Evolutionary conservation across 2,113 vertebrate species (phyloP).

Genomic region (Psilopogon haemacephalus): DNA sequence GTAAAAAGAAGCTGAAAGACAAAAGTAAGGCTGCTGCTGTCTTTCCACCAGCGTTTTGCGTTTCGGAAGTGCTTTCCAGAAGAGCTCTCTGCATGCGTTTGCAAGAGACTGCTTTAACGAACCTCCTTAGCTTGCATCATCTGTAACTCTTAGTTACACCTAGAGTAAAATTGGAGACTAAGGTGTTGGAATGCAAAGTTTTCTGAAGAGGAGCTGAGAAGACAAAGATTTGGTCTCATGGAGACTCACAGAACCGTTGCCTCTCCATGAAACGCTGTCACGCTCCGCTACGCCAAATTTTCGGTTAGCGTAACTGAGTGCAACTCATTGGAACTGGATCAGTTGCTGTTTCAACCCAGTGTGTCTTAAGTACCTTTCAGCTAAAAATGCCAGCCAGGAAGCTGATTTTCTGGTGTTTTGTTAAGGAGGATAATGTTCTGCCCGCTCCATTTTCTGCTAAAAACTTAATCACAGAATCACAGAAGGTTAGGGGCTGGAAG

Average conservation of each 20-base stretch:
- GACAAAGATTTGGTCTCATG: not conserved
- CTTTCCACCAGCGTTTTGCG: constrained; percentile 56
- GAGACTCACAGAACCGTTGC: not conserved
- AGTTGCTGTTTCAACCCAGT: not conserved
- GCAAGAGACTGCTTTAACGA: constrained; percentile 55
- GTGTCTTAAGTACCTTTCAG: not conserved
- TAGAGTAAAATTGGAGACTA: not conserved
- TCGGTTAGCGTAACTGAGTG: not conserved
- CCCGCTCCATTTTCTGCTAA: not conserved
- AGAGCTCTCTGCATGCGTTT: constrained; percentile 83
- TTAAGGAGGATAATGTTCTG: not conserved
- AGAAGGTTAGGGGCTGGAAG: no score
- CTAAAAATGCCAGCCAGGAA: not conserved
- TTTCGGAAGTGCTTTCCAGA: constrained; percentile 56
- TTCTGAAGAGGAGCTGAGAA: not conserved
- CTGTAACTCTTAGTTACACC: constrained; percentile 52
- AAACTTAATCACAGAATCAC: no score
- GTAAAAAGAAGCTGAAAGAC: constrained; percentile 98
- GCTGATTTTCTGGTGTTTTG: not conserved
- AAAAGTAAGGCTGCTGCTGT: constrained; percentile 91
- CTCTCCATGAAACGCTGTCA: not conserved
- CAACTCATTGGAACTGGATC: not conserved
- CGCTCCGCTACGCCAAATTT: not conserved
- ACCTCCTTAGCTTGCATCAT: constrained; percentile 60
- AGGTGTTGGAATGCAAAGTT: not conserved